Base-by-base conservation (phyloP, 2,113 vertebrate genomes). In the Hypocryptadius cinnamomeus region DNA sequence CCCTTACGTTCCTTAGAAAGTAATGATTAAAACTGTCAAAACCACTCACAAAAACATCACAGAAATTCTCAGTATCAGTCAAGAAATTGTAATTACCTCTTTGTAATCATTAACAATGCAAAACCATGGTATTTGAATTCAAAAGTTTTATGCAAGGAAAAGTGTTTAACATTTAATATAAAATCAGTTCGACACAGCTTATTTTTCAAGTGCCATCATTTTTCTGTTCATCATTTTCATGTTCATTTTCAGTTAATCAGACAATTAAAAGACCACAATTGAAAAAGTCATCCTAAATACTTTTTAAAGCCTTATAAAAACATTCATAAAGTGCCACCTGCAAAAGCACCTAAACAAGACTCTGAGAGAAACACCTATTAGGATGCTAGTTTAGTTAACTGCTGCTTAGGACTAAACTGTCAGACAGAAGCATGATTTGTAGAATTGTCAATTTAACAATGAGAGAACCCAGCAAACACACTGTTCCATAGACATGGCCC, bases 281-380 rank as follows among this genome's bases (percentile, higher is more conserved):
- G 13, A 86, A 96, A 94, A 95, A 80, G 51, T 66, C 5, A 80
- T 60, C 20, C 51, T 53, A 90, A 89, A 77, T 77, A 77, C 42
- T 74, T 93, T 70, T 30, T 74, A 82, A 77, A 95, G 54, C 19
- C 40, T 83, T 85, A 89, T 30, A 86, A 90, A 93, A 94, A 66
- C 87, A 68, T 92, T 86, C 64, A 80, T 78, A 64, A 92, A 94
- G 64, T 92, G 71, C 85, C 57, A 94, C 44, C 51, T 87, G 92
- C 87, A 78, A 92, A 82, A 83, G 56, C 56, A 91, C 59, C 93
- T 74, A 77, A 94, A 77, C 54, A 83, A 70, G 39, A 79, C 53
- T 85, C 78, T 68, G 79, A 77, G 37, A 87, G 47, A 79, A 90
- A 61, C 7, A 82, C 44, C 51, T 68, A 64, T 61, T 22, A 85